Base-by-base conservation (phyloP, 2,113 vertebrate genomes). In the Antigone vipio region DNA sequence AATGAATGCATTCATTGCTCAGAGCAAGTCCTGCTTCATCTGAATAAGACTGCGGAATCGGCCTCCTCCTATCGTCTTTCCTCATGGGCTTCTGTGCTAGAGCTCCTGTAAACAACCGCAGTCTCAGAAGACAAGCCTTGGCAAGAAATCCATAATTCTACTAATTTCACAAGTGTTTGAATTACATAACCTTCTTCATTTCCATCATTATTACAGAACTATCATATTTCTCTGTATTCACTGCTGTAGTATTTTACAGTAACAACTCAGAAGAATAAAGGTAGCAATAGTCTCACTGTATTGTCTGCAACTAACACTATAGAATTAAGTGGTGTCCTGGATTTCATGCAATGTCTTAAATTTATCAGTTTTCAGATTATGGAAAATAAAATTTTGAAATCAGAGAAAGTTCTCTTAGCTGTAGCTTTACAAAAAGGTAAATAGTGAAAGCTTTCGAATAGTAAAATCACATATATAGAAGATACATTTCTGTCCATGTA, bases 61-160 rank as follows among this genome's bases (percentile, higher is more conserved):
- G 85, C 84, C 74, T 91, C 81, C 18, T 87, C 81, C 18, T 87
- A 76, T 82, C 9, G 1, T 71, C 73, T 89, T 89, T 85, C 74
- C 93, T 95, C 74, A 82, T 3, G 6, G 91, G 71, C 45, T 78
- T 88, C 87, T 15, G 10, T 62, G 81, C 94, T 85, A 93, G 22
- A 88, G 75, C 62, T 95, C 78, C 74, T 85, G 85, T 92, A 93
- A 85, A 93, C 89, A 97, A 89, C 45, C 11, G 23, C 85, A 94
- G 84, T 62, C 89, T 96, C 89, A 50, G 75, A 95, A 94, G 84
- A 87, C 69, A 95, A 91, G 89, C 53, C 71, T 94, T 92, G 92
- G 89, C 92, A 95, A 82, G 88, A 93, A 93, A 92, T 83, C 68
- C 32, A 14, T 92, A 81, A 95, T 64, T 84, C 62, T 91, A 73